Conservation (phyloP, 2,797 vertebrate genomes). For the Sebastes nivosus region DNA sequence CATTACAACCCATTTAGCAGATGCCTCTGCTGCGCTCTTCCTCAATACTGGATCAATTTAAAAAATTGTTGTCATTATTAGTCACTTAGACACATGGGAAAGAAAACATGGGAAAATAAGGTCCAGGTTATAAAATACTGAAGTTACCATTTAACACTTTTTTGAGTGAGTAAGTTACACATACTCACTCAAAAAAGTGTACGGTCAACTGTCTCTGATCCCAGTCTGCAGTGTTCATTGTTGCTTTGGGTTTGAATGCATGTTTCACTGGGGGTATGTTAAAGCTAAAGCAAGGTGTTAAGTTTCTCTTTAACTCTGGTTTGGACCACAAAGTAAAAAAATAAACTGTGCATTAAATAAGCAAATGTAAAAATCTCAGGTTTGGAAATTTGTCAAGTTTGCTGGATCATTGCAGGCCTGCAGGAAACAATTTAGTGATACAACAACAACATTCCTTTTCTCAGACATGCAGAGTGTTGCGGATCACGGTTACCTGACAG, state of each 20-base stretch:
- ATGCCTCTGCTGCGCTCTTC: too few species aligned
- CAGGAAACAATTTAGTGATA: background rate
- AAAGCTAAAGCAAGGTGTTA: background rate
- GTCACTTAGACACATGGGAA: too few species aligned
- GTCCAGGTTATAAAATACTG: too few species aligned
- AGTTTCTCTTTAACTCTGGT: background rate
- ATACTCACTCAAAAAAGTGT: background rate
- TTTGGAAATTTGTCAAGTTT: background rate
- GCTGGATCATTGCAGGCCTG: background rate
- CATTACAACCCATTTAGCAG: too few species aligned
- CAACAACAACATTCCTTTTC: background rate
- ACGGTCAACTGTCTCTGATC: background rate
- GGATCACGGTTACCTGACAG: constrained; percentile 84
- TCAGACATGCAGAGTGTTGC: background rate
- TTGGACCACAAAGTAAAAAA: background rate
- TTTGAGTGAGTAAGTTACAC: background rate
- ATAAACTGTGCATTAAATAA: background rate
- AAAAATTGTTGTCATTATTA: too few species aligned
- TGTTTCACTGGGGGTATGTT: background rate
- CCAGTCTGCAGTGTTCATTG: background rate
- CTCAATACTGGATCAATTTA: too few species aligned
- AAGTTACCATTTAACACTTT: background rate
- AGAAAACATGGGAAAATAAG: too few species aligned
- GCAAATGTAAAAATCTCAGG: background rate
- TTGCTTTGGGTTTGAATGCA: background rate